Percentiles rank a stretch among this genome's conserved stretches.
Conservation (phyloP, 2,113 vertebrate genomes). For the Cephalopholis sonnerati region DNA sequence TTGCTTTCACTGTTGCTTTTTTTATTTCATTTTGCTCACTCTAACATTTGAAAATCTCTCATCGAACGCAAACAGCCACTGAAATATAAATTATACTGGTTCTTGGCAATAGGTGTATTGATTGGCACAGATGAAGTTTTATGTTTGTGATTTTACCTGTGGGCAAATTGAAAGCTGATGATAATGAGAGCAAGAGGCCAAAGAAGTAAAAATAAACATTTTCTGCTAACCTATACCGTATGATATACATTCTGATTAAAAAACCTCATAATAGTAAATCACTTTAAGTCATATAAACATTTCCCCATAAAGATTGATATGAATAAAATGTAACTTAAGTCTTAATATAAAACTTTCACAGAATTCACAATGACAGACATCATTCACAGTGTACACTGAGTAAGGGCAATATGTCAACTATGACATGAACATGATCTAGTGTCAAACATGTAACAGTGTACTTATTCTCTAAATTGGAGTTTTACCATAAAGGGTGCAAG, state of each 20-base stretch:
- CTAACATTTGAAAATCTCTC: constrained; percentile 30
- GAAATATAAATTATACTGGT: constrained; percentile 10
- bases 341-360: constrained; percentile 13
- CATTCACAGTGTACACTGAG: constrained; percentile 39
- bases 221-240: not conserved
- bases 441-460: constrained; percentile 15
- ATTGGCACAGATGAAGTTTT: not conserved
- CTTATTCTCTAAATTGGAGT: constrained; percentile 33
- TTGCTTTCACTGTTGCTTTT: constrained; percentile 29
- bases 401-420: constrained; percentile 16
- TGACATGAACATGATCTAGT: constrained; percentile 28
- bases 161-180: not conserved
- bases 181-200: constrained; percentile 1
- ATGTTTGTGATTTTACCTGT: constrained; percentile 23
- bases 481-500: constrained; percentile 39
- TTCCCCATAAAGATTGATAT: constrained; percentile 6
- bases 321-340: constrained; percentile 1
- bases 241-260: constrained; percentile 13
- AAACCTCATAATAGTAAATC: not conserved
- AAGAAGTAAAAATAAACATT: constrained; percentile 10
- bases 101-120: constrained; percentile 2
- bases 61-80: constrained; percentile 15
- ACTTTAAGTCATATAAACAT: constrained; percentile 18
- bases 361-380: constrained; percentile 32
- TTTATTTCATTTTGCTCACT: constrained; percentile 31